Base-by-base conservation (phyloP, 2,888 invertebrate genomes). In the Ceriagrion tenellum region DNA sequence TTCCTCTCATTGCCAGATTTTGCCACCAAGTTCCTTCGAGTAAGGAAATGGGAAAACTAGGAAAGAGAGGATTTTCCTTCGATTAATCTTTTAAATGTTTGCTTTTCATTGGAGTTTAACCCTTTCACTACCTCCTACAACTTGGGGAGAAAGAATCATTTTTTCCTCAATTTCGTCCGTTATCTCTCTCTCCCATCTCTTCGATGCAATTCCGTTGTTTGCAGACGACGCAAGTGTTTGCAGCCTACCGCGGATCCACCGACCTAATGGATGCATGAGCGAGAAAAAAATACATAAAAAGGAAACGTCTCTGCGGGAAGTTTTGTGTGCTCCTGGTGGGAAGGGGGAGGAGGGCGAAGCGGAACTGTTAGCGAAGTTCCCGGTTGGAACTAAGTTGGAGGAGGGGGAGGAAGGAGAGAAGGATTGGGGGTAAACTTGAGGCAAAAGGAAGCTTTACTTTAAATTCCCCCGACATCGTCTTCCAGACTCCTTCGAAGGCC, bases 301-400 rank as follows among this genome's bases (percentile, higher is more conserved):
- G 20, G 59, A 20, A 59, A 0, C 59, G 59, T 59, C 59, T 12
- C 30, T 81, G 16, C 35, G 81, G 18, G 35, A 81, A 81, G 81
- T 81, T 81, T 8, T 81, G 30, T 81, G 81, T 16, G 81, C 20
- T 59, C 81, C 81, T 16, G 6, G 59, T 3, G 59, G 59, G 20
- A 16, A 16, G 3, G 3, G 2, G 2, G 20, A 35, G 59, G 59
- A 12, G 12, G 59, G 59, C 10, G 4, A 20, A 12, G 81, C 30
- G 81, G 81, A 81, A 81, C 81, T 81, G 81, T 81, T 81, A 16
- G 35, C 30, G 81, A 81, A 81, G 81, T 81, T 35, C 18, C 81
- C 81, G 81, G 81, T 35, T 81, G 35, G n/a, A 81, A n/a, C n/a
- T 81, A 13, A 10, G 12, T 20, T 2, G 59, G 59, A 20, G 20